Base-by-base conservation (phyloP, 2,113 vertebrate genomes). In the Eptesicus fuscus region DNA sequence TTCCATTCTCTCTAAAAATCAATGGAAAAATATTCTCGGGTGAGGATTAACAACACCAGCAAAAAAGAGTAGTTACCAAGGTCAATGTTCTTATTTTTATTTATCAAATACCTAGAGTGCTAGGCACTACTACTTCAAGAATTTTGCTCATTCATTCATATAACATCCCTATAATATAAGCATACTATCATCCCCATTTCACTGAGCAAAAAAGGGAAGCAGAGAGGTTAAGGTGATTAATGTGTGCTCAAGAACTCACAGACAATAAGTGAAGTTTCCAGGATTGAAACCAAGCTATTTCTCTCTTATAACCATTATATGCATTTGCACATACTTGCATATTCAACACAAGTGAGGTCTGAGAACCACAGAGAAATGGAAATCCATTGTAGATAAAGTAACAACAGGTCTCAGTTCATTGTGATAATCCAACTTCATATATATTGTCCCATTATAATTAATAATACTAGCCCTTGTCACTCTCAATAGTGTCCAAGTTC, bases 81-180 rank as follows among this genome's bases (percentile, higher is more conserved):
- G 13, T 67, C 35, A 91, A 40, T 56, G 88, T 63, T 95, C n/a
- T 80, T 80, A 83, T 93, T 90, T 91, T 93, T 51, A 61, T 96
- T 94, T 69, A 78, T 11, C 59, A 93, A 76, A 56, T 28, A 59
- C n/a, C 86, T 40, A 83, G 5, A 80, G 11, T 47, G 14, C 4
- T 59, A 59, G 56, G 56, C 56, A 59, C 44, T 91, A 86, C 2
- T 78, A 87, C 88, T 35, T 35, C 25, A 49, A 83, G 35, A 37
- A 79, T 40, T 49, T 88, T 88, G 49, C 17, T 83, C 59, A 88
- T 47, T 88, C 56, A 59, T 65, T 47, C 16, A 76, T 30, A 35
- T 35, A 65, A 78, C 17, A 77, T 12, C 7, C n/a, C 30, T 23
- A 56, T 83, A 86, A 93, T 65, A 20, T 59, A 84, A 56, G 5